Percentiles rank a stretch among this genome's conserved stretches.
Conservation (phyloP, 1,140 invertebrate genomes). For the Leptinotarsa lineolata region DNA sequence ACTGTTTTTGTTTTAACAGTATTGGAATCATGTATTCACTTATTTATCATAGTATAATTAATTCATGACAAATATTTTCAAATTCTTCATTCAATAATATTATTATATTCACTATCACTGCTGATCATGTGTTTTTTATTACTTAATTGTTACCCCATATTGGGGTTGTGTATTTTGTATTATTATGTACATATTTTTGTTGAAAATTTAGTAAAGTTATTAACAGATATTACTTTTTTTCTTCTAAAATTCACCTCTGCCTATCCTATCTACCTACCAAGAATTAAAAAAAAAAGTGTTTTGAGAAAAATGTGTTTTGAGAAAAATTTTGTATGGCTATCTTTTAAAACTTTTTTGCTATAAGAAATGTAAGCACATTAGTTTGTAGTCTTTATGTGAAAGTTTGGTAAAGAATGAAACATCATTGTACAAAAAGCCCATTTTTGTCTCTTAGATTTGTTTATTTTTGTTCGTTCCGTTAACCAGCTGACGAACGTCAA, state of each 20-base stretch:
- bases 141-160: slow-evolving; percentile 14
- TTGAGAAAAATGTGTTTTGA: no score
- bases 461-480: no score
- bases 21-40: background rate
- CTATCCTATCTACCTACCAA: no score
- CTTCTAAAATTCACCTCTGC: background rate
- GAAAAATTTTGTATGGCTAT: no score
- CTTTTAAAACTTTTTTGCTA: no score
- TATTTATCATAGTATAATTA: background rate
- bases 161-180: slow-evolving; percentile 35
- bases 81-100: background rate
- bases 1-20: slow-evolving; percentile 13
- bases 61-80: background rate
- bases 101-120: background rate
- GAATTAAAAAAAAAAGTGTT: no score
- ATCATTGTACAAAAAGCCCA: no score
- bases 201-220: slow-evolving; percentile 14
- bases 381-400: no score
- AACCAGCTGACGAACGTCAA: no score
- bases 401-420: no score
- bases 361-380: no score
- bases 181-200: slow-evolving; percentile 16
- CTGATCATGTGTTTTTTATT: slow-evolving; percentile 2
- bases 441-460: no score
- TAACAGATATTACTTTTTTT: background rate